phyloP scores from a whole-genome alignment of 2,888 invertebrate genomes.

The Tetrapedia diversipes region DNA sequence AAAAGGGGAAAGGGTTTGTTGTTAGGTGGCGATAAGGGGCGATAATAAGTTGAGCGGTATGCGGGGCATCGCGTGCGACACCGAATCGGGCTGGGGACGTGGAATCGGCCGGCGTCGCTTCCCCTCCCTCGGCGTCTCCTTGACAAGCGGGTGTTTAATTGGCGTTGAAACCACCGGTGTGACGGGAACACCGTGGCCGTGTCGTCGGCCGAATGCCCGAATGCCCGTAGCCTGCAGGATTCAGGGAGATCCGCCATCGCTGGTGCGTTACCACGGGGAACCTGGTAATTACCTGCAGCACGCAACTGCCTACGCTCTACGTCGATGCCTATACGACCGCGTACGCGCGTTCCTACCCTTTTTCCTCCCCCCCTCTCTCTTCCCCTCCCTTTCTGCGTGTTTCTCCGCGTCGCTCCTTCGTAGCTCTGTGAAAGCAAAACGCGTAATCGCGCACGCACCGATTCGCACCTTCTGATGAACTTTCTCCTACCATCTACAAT shows the following conservation, averaged over 20 bases:
- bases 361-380: background rate
- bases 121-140: slow-evolving; percentile 72
- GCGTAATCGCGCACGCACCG: slow-evolving; percentile 19
- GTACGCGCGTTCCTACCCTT: slow-evolving; percentile 15
- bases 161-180: slow-evolving; percentile 83
- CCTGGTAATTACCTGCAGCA: slow-evolving; percentile 81
- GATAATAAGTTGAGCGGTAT: slow-evolving; percentile 74
- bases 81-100: slow-evolving; percentile 74
- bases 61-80: slow-evolving; percentile 80
- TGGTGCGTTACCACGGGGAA: slow-evolving; percentile 77
- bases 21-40: slow-evolving; percentile 79
- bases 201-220: slow-evolving; percentile 80
- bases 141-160: slow-evolving; percentile 83
- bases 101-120: slow-evolving; percentile 52
- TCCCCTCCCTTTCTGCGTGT: background rate
- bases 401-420: background rate
- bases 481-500: slow-evolving; percentile 1
- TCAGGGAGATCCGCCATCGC: slow-evolving; percentile 78
- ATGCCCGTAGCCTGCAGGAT: slow-evolving; percentile 77
- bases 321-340: slow-evolving; percentile 40
- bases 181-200: slow-evolving; percentile 81
- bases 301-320: slow-evolving; percentile 74
- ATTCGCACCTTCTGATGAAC: background rate
- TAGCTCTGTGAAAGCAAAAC: background rate
- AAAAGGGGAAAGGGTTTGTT: slow-evolving; percentile 11